phyloP scores from a whole-genome alignment of 1,140 invertebrate genomes.

The Dendrolimus kikuchii region DNA sequence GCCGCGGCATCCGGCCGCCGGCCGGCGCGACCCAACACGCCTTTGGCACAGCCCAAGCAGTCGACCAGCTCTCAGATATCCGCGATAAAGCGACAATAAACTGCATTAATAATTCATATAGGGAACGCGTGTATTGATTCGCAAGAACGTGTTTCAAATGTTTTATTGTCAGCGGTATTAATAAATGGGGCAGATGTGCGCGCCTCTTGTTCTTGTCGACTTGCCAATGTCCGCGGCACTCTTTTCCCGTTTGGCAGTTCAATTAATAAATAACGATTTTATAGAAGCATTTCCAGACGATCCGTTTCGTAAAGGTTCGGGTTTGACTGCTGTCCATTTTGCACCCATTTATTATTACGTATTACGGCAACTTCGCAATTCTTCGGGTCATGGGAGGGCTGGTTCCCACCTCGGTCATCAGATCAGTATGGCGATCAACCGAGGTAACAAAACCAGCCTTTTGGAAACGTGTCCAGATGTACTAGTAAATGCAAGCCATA shows the following conservation, averaged over 20 bases:
- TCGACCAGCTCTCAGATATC: slow-evolving; percentile 31
- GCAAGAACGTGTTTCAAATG: slow-evolving; percentile 68
- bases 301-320: too few relatives aligned
- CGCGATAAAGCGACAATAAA: slow-evolving; percentile 65
- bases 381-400: too few relatives aligned
- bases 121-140: slow-evolving; percentile 55
- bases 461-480: too few relatives aligned
- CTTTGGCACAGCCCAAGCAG: too few relatives aligned
- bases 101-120: slow-evolving; percentile 67
- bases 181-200: slow-evolving; percentile 62
- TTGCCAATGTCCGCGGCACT: slow-evolving; percentile 3
- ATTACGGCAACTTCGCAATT: too few relatives aligned
- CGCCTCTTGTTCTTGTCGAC: slow-evolving; percentile 31
- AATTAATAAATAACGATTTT: slow-evolving; percentile 64
- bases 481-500: too few relatives aligned
- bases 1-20: slow-evolving; percentile 37
- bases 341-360: too few relatives aligned
- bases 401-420: too few relatives aligned
- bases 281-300: neutral
- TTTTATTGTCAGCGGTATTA: slow-evolving; percentile 60
- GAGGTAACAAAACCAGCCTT: too few relatives aligned
- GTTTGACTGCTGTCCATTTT: too few relatives aligned
- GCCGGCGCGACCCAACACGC: neutral
- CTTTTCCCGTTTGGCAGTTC: slow-evolving; percentile 41
- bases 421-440: too few relatives aligned